Evolutionary conservation across 2,113 vertebrate species (phyloP), one percentile per base, ranked within the genome.

Genomic region (Thinocorus orbignyianus): DNA sequence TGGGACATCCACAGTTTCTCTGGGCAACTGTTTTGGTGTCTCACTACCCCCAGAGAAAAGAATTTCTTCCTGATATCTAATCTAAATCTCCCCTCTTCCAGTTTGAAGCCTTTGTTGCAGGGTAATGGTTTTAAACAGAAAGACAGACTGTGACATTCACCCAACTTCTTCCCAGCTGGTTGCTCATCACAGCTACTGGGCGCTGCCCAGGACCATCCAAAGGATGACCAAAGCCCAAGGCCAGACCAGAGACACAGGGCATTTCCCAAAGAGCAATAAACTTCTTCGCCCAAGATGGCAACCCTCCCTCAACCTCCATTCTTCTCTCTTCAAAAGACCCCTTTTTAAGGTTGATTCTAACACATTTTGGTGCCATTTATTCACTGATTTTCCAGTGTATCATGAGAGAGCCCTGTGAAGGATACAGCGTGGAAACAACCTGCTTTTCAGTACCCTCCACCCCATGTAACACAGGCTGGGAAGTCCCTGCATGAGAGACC

Each of bases 141-240:
- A 28, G 31, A 31, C 7, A 28, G 5, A 72, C 10, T 0, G 0
- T 19, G 66, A 74, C n/a, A 33, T 41, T 17, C 13, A 11, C 25
- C 18, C 13, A 5, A 19, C 24, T 20, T 51, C 41, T 60, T 64
- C 28, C 33, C n/a, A 68, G 24, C 33, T 33, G 14, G 41, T 13
- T 61, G 82, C 20, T 51, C 7, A 2, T 65, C 55, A 48, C 24
- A 73, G 35, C 41, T 64, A 13, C 69, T 37, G 57, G 22, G 37
- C 2, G 1, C 44, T 70, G 30, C 9, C 31, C 6, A 1, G 24
- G 54, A 58, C 23, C 49, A 16, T 70, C 18, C 12, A 73, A 90
- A 81, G 39, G 8, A 23, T 2, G 46, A 24, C 5, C 41, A 65
- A 80, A 85, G 19, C 17, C 79, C 31, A 55, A 37, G 9, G 31